Evolutionary conservation across 2,113 vertebrate genomes (phyloP).

Genomic region (Sinocyclocheilus maitianheensis): DNA sequence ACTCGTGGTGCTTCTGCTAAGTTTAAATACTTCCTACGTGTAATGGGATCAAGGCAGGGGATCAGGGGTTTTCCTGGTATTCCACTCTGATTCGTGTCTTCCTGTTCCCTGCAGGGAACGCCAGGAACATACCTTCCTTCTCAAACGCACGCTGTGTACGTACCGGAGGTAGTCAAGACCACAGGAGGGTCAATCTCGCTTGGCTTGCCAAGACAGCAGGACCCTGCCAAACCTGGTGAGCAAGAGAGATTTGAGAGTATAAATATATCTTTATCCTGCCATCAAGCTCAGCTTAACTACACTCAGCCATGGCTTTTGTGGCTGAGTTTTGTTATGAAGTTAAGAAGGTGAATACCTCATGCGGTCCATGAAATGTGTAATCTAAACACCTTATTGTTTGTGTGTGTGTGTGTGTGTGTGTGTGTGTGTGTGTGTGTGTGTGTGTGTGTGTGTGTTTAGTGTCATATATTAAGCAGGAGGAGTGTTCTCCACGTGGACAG

Average conservation of each 20-base stretch:
- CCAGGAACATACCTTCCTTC: constrained; percentile 94
- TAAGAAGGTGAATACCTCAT: neutral
- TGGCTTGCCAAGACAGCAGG: constrained; percentile 92
- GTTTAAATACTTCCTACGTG: neutral
- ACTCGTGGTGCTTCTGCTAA: neutral
- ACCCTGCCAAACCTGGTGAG: constrained; percentile 88
- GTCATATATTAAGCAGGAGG: constrained; percentile 88
- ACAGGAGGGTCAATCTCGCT: constrained; percentile 93
- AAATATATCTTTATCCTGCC: neutral
- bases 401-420: constrained; percentile 28
- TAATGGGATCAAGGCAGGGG: constrained; percentile 24
- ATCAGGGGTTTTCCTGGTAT: neutral
- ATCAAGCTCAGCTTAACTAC: neutral
- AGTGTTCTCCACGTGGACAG: constrained; percentile 85
- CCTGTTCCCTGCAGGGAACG: constrained; percentile 79
- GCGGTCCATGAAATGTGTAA: neutral
- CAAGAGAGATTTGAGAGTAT: neutral
- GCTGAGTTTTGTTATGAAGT: neutral
- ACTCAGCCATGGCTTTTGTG: neutral
- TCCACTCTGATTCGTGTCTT: constrained; percentile 28
- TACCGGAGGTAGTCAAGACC: constrained; percentile 86
- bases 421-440: constrained; percentile 28
- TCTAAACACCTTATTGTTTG: neutral
- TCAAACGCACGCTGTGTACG: constrained; percentile 84
- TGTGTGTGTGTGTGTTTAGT: constrained; percentile 58